Evolutionary conservation across 2,113 vertebrate species (phyloP).

Genomic region (Poeciliopsis retropinna): DNA sequence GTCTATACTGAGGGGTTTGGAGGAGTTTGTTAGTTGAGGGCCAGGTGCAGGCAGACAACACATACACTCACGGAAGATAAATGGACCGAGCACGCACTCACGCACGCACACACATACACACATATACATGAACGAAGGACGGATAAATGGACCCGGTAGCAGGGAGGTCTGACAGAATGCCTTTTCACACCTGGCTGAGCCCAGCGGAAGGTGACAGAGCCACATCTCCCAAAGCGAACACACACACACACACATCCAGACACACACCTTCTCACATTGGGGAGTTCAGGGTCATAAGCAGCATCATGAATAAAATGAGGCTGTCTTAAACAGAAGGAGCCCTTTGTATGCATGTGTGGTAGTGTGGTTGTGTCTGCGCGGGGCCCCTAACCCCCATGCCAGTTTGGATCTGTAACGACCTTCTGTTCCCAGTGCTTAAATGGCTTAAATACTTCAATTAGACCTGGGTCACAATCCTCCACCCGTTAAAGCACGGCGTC

Average conservation of each 20-base stretch:
- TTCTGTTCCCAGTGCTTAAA: slow-evolving; percentile 81
- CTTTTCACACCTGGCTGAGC: slow-evolving; percentile 86
- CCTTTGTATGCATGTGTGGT: slow-evolving; percentile 53
- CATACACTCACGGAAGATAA: slow-evolving; percentile 69
- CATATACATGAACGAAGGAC: slow-evolving; percentile 35
- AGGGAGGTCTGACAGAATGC: slow-evolving; percentile 84
- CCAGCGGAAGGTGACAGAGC: slow-evolving; percentile 83
- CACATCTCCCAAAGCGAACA: slow-evolving; percentile 78
- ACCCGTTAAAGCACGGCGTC: slow-evolving; percentile 77
- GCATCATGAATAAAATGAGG: slow-evolving; percentile 82
- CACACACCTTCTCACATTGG: slow-evolving; percentile 69
- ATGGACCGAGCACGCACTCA: slow-evolving; percentile 35
- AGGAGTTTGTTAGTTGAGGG: slow-evolving; percentile 79
- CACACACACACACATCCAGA: slow-evolving; percentile 32
- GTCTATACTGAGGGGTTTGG: slow-evolving; percentile 73
- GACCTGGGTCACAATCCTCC: slow-evolving; percentile 82
- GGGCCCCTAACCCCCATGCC: slow-evolving; percentile 74
- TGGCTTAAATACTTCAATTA: slow-evolving; percentile 84
- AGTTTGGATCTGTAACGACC: slow-evolving; percentile 81
- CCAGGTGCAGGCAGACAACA: slow-evolving; percentile 79
- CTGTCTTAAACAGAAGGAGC: slow-evolving; percentile 77
- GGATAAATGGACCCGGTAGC: slow-evolving; percentile 80
- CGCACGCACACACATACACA: background rate
- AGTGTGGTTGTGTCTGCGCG: slow-evolving; percentile 30
- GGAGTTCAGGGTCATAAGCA: slow-evolving; percentile 81